Percentiles rank a stretch among this genome's conserved stretches.
These are phyloP conservation scores for Anoncus sp. DNA, from an alignment of 2,888 invertebrate species.

Conservation along the genomic window DNA sequence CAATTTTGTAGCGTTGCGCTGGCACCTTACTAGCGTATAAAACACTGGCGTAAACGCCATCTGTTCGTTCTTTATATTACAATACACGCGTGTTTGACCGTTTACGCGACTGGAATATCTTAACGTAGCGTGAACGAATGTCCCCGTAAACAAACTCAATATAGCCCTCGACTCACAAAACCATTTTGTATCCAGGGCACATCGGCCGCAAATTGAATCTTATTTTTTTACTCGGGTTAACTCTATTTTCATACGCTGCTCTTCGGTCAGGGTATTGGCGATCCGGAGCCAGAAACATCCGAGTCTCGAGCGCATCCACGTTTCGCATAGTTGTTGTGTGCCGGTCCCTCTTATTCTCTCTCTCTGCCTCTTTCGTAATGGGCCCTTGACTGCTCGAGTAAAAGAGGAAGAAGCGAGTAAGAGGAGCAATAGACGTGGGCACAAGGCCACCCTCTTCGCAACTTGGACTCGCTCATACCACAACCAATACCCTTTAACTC, in stretches of 20 bases:
- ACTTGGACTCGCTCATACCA: neutral
- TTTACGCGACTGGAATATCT: too few species aligned
- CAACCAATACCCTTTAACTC: constrained; percentile 34
- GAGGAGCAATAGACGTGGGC: constrained; percentile 16
- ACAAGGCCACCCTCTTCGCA: constrained; percentile 13
- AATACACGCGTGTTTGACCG: too few species aligned
- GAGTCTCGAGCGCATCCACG: constrained; percentile 45
- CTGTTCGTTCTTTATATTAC: too few species aligned
- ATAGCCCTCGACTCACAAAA: too few species aligned
- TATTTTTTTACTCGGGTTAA: neutral
- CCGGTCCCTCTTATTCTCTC: constrained; percentile 13
- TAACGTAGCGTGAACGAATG: too few species aligned
- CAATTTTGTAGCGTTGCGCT: too few species aligned
- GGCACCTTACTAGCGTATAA: too few species aligned
- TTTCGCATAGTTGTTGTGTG: constrained; percentile 33
- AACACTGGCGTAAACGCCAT: too few species aligned
- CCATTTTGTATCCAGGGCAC: too few species aligned
- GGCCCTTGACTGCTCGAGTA: constrained; percentile 30
- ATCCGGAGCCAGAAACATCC: constrained; percentile 14
- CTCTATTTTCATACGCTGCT: constrained; percentile 17
- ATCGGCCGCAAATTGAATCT: neutral
- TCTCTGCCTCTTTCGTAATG: constrained; percentile 19
- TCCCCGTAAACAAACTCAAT: too few species aligned
- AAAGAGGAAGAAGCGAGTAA: constrained; percentile 47
- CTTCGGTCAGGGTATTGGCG: neutral